These are phyloP conservation scores for Elephantulus edwardii DNA, from an alignment of 2,113 vertebrate genomes.

Conservation along the genomic window DNA sequence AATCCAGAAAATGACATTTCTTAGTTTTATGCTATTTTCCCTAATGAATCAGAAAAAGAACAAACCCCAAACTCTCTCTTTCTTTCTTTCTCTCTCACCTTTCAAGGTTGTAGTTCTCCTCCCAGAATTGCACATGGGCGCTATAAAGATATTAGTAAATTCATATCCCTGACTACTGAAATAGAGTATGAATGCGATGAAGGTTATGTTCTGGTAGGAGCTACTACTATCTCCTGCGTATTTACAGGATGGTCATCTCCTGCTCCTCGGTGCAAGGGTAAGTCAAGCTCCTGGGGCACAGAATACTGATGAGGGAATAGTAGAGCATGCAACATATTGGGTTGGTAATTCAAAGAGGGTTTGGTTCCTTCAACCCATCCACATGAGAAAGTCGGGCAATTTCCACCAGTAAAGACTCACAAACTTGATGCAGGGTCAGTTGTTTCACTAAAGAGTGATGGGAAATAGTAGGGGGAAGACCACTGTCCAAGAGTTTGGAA, in stretches of 20 bases:
- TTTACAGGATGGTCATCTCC: neutral
- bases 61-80: too few relatives aligned
- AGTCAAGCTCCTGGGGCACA: neutral
- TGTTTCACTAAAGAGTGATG: too few relatives aligned
- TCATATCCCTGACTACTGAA: rapidly evolving
- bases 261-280: neutral
- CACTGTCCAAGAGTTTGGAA: neutral
- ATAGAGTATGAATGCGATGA: neutral
- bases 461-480: neutral
- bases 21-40: neutral
- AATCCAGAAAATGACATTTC: too few relatives aligned
- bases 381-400: too few relatives aligned
- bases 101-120: neutral
- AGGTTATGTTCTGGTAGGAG: neutral
- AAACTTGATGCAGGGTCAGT: too few relatives aligned
- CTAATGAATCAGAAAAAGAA: neutral
- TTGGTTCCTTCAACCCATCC: too few relatives aligned
- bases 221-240: neutral
- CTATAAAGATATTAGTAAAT: too few relatives aligned
- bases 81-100: neutral
- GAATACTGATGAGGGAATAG: too few relatives aligned
- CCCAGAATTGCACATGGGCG: neutral
- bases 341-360: too few relatives aligned
- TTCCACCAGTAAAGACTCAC: too few relatives aligned
- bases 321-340: too few relatives aligned